A percentile compares a stretch with the other conserved stretches of the same genome.
phyloP scores from a whole-genome alignment of 2,797 vertebrate genomes.

The Eleutherodactylus coqui region DNA sequence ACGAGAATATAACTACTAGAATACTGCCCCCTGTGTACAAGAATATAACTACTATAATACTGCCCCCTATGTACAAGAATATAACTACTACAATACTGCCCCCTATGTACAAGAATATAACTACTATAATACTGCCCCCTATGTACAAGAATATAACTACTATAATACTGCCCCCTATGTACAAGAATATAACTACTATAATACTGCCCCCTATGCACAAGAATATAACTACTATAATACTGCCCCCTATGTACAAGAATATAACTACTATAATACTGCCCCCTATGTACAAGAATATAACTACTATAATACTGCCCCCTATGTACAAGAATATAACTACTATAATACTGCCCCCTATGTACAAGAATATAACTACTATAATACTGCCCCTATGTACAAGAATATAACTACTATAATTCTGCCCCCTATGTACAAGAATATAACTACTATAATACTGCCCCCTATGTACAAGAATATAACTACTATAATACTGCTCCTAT shows the following conservation, averaged over 20 bases:
- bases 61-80: too few relatives aligned
- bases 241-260: neutral
- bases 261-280: neutral
- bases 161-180: neutral
- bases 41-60: too few relatives aligned
- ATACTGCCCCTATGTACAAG: neutral
- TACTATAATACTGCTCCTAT: too few relatives aligned
- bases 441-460: too few relatives aligned
- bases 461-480: too few relatives aligned
- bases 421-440: too few relatives aligned
- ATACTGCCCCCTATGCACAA: neutral
- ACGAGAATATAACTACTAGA: too few relatives aligned
- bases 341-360: neutral
- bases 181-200: conserved; percentile 7
- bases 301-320: neutral
- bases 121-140: neutral
- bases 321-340: neutral
- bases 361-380: conserved; percentile 4
- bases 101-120: too few relatives aligned
- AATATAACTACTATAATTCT: conserved; percentile 5
- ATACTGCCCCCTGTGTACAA: too few relatives aligned
- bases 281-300: neutral
- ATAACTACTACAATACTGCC: too few relatives aligned
- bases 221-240: conserved; percentile 5
- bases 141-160: neutral